phyloP scores from a whole-genome alignment of 2,888 invertebrate genomes.

The Danaus chrysippus region DNA sequence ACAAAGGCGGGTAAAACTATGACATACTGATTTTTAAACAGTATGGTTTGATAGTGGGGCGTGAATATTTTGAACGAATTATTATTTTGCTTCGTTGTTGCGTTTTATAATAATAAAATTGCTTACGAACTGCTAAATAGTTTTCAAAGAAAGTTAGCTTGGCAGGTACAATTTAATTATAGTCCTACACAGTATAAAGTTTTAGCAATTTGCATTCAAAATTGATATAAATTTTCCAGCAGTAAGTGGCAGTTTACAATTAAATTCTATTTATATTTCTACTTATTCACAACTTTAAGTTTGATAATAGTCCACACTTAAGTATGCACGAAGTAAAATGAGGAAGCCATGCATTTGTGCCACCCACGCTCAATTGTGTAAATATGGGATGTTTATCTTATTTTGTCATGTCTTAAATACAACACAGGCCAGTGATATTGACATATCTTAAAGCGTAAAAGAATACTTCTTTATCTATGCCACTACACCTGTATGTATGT shows the following conservation, averaged over 20 bases:
- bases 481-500: too few relatives aligned
- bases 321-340: conserved; percentile 14
- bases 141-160: background rate
- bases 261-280: background rate
- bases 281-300: background rate
- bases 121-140: background rate
- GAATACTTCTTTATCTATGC: background rate
- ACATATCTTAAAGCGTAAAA: conserved; percentile 32
- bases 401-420: conserved; percentile 54
- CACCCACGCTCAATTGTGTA: conserved; percentile 62
- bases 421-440: conserved; percentile 60
- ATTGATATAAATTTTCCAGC: conserved; percentile 3
- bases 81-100: background rate
- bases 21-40: background rate
- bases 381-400: conserved; percentile 62
- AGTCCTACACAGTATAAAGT: background rate
- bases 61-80: background rate
- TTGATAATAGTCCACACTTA: background rate
- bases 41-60: background rate
- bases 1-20: conserved; percentile 55
- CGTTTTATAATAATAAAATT: too few relatives aligned
- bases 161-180: background rate
- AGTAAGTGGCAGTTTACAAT: background rate
- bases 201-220: conserved; percentile 4
- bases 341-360: conserved; percentile 39